Evolutionary conservation across 37 sponge, comb jelly and placozoan species (phyloP).

Genomic region (Agelas oroides): DNA sequence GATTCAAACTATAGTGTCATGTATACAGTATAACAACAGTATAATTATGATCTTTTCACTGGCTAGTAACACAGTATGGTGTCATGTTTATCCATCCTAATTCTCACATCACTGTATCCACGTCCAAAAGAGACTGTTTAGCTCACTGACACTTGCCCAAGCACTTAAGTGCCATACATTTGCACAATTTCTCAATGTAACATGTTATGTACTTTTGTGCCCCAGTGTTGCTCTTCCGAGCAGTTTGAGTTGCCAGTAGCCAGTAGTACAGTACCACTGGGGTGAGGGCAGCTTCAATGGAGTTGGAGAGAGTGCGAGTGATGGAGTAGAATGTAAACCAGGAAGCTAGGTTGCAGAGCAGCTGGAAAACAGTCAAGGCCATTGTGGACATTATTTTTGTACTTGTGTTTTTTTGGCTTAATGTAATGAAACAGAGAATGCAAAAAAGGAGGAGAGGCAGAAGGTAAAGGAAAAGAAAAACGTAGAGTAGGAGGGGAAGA

Average conservation of each 20-base stretch:
- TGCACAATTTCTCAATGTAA: too few relatives aligned
- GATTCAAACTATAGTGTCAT: too few relatives aligned
- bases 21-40: too few relatives aligned
- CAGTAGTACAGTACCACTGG: conserved; percentile 62
- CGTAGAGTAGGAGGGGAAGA: not conserved
- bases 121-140: too few relatives aligned
- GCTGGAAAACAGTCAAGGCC: conserved; percentile 10
- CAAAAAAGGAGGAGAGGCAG: not conserved
- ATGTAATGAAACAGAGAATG: not conserved
- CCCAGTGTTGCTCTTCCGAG: not conserved
- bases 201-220: not conserved
- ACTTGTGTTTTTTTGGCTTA: too few relatives aligned
- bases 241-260: conserved; percentile 28
- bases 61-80: too few relatives aligned
- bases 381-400: too few relatives aligned
- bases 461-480: not conserved
- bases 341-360: conserved; percentile 58
- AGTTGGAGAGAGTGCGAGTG: conserved; percentile 83
- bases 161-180: too few relatives aligned
- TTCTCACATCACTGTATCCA: too few relatives aligned
- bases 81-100: too few relatives aligned
- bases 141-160: too few relatives aligned
- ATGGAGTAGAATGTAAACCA: conserved; percentile 90
- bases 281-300: conserved; percentile 74
- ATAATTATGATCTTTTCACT: too few relatives aligned